A percentile compares a stretch with the other conserved stretches of the same genome.
Conservation (phyloP, 1,140 invertebrate species). For the Scaptodrosophila lebanonensis region DNA sequence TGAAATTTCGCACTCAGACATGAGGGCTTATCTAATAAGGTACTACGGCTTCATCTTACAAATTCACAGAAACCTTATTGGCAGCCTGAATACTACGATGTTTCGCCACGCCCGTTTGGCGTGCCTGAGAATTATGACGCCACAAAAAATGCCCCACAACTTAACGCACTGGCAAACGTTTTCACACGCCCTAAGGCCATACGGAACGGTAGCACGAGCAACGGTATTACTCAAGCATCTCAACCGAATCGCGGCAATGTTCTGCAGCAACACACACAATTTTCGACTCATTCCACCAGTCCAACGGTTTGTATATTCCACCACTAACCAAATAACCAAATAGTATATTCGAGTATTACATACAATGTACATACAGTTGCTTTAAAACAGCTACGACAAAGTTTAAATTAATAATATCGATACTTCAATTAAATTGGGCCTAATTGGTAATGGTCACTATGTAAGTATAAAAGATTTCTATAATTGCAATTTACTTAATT, state of each 20-base stretch:
- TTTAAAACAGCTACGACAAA: too few relatives aligned
- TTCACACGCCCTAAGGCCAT: slow-evolving; percentile 69
- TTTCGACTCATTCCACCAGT: slow-evolving; percentile 69
- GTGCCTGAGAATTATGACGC: slow-evolving; percentile 32
- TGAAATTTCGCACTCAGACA: slow-evolving; percentile 36
- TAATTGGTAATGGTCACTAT: too few relatives aligned
- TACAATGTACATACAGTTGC: slow-evolving; percentile 1
- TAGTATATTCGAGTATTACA: slow-evolving; percentile 2
- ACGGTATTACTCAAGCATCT: slow-evolving; percentile 22
- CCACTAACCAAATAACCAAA: neutral
- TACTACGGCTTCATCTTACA: slow-evolving; percentile 29
- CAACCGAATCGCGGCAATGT: slow-evolving; percentile 57
- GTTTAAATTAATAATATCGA: too few relatives aligned
- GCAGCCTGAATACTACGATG: slow-evolving; percentile 73
- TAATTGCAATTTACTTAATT: too few relatives aligned
- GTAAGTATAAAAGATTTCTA: too few relatives aligned
- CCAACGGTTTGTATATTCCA: slow-evolving; percentile 43
- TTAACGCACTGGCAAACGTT: slow-evolving; percentile 31
- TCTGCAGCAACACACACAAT: slow-evolving; percentile 72
- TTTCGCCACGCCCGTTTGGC: slow-evolving; percentile 75
- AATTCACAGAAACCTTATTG: slow-evolving; percentile 64
- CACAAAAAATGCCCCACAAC: slow-evolving; percentile 6
- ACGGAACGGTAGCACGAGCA: slow-evolving; percentile 37
- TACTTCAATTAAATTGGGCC: too few relatives aligned
- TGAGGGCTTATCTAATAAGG: slow-evolving; percentile 50